Evolutionary conservation across 2,888 invertebrate genomes (phyloP).

Genomic region (Tinea semifulvella): DNA sequence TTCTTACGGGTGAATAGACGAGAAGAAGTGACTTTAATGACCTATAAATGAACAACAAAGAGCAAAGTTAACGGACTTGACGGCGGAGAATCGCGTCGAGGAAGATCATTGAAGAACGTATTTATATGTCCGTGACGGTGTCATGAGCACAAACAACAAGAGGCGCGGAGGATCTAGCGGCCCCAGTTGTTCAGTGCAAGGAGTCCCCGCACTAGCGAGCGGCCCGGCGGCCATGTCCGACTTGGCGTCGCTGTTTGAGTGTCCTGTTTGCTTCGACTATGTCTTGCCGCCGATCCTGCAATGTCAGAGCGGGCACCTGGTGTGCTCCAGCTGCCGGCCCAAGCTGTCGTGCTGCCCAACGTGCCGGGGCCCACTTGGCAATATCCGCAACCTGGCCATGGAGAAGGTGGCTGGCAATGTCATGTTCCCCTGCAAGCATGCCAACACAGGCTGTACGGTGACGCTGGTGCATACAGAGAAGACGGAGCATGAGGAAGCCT

Average conservation of each 20-base stretch:
- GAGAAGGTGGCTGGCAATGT: slow-evolving; percentile 99
- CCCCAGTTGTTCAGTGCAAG: slow-evolving; percentile 62
- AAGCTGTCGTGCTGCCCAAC: slow-evolving; percentile 98
- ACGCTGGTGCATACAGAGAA: slow-evolving; percentile 97
- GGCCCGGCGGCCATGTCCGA: slow-evolving; percentile 79
- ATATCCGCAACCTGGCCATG: slow-evolving; percentile 98
- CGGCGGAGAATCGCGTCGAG: slow-evolving; percentile 21
- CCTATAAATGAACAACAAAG: slow-evolving; percentile 48
- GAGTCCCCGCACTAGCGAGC: slow-evolving; percentile 62
- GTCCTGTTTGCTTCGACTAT: slow-evolving; percentile 99
- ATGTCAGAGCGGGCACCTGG: slow-evolving; percentile 98
- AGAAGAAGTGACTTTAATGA: slow-evolving; percentile 31
- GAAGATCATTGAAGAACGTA: slow-evolving; percentile 24
- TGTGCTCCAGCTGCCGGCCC: slow-evolving; percentile 96
- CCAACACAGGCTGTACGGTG: slow-evolving; percentile 92
- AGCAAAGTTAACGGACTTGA: slow-evolving; percentile 6
- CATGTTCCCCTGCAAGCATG: slow-evolving; percentile 99
- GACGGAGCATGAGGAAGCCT: slow-evolving; percentile 97
- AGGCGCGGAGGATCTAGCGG: slow-evolving; percentile 60
- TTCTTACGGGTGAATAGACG: slow-evolving; percentile 22
- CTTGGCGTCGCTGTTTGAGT: slow-evolving; percentile 91
- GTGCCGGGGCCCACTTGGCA: slow-evolving; percentile 95
- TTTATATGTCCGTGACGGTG: slow-evolving; percentile 58
- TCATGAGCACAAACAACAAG: slow-evolving; percentile 65
- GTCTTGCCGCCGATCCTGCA: slow-evolving; percentile 98